These are phyloP conservation scores for Acleris sparsana DNA, from an alignment of 2,888 invertebrate species.

Conservation along the genomic window DNA sequence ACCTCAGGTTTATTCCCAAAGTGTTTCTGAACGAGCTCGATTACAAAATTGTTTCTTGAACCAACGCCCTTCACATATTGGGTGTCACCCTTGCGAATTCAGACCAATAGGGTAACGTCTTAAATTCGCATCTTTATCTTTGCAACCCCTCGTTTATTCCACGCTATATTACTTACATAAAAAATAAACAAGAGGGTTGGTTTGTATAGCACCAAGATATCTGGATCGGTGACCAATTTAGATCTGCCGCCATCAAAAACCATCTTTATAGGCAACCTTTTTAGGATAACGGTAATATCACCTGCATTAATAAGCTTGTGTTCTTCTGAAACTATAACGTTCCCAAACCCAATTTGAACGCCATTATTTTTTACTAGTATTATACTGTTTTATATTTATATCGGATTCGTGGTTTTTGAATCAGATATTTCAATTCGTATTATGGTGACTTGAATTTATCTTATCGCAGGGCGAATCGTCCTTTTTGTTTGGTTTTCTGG, in stretches of 20 bases:
- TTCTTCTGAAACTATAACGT: conserved; percentile 15
- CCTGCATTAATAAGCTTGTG: conserved; percentile 16
- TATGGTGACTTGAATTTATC: conserved; percentile 11
- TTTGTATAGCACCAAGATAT: conserved; percentile 36
- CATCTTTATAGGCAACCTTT: background rate
- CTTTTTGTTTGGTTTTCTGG: conserved; percentile 14
- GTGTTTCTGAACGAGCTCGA: conserved; percentile 22
- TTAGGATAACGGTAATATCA: background rate
- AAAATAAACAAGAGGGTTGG: conserved; percentile 62
- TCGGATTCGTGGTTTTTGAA: conserved; percentile 31
- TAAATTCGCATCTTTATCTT: conserved; percentile 65
- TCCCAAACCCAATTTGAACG: conserved; percentile 20
- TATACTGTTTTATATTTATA: conserved; percentile 27
- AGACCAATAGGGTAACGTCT: conserved; percentile 60
- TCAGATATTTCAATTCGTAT: conserved; percentile 32
- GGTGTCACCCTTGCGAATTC: conserved; percentile 62
- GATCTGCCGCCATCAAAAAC: too few species aligned
- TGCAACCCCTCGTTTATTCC: conserved; percentile 49
- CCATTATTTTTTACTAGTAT: conserved; percentile 12
- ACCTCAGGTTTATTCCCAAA: conserved; percentile 4
- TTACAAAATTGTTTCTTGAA: conserved; percentile 38
- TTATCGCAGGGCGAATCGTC: conserved; percentile 12
- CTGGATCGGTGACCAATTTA: conserved; percentile 3
- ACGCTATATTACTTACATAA: conserved; percentile 55
- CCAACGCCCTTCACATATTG: conserved; percentile 56